phyloP scores from a whole-genome alignment of 2,888 invertebrate genomes.

The Baccha elongata region DNA sequence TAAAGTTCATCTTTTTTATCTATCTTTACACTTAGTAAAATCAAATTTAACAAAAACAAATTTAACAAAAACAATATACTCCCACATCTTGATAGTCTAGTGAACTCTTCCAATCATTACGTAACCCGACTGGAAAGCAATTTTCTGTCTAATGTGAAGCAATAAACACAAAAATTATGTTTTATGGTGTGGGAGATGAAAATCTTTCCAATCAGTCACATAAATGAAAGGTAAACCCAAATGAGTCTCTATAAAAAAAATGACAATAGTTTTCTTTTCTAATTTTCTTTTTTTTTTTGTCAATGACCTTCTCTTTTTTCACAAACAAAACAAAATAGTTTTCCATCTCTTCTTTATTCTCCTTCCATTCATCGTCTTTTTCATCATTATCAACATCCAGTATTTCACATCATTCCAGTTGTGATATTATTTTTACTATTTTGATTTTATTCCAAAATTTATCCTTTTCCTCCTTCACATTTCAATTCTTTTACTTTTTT shows the following conservation, averaged over 20 bases:
- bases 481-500: slow-evolving; percentile 10
- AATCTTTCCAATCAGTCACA: slow-evolving; percentile 22
- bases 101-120: slow-evolving; percentile 58
- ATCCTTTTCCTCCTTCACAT: slow-evolving; percentile 31
- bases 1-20: no score
- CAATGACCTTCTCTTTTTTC: slow-evolving; percentile 41
- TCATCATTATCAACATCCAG: slow-evolving; percentile 40
- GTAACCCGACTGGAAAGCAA: slow-evolving; percentile 52
- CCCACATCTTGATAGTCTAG: slow-evolving; percentile 11
- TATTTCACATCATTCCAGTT: slow-evolving; percentile 8
- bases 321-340: not conserved
- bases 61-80: not conserved
- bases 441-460: slow-evolving; percentile 34
- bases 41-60: not conserved
- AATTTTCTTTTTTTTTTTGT: not conserved
- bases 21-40: not conserved
- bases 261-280: slow-evolving; percentile 7
- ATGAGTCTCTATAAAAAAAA: slow-evolving; percentile 9
- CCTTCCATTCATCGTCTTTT: slow-evolving; percentile 36
- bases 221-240: slow-evolving; percentile 21
- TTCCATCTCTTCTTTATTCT: not conserved
- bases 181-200: slow-evolving; percentile 28
- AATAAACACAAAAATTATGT: slow-evolving; percentile 25
- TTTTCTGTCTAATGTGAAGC: slow-evolving; percentile 27
- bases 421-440: slow-evolving; percentile 30